Evolutionary conservation across 2,888 invertebrate genomes (phyloP), one percentile per base, ranked within the genome.

Genomic region (Rotaria macrura): DNA sequence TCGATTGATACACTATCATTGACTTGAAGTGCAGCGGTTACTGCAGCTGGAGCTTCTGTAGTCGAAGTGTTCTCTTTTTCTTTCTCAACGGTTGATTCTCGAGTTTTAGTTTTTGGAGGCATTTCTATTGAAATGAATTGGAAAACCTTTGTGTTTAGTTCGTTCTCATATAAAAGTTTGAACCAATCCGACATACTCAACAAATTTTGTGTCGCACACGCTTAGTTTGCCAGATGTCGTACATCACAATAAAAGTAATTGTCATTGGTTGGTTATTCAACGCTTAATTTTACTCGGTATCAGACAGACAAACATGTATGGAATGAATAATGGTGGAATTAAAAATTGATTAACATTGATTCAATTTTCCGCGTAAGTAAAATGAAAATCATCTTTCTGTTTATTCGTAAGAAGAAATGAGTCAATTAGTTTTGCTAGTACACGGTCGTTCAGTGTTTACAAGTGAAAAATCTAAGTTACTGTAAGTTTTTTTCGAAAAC

Each of bases 131-230:
- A n/a, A n/a, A n/a, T n/a, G n/a, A n/a, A n/a, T n/a, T n/a, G n/a
- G n/a, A n/a, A 34, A 17, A 34, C 34, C 65, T 65, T 65, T 65
- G 65, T 65, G 29, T 65, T 65, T 4, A 65, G 65, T 65, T 65
- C 65, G 65, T 65, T 65, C 65, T 65, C 17, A 34, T 34, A 65
- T 29, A 14, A 17, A 65, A 1, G 17, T 34, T 20, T 0, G 1
- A 17, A 65, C 65, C 65, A 65, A 65, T 65, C 5, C 34, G 14
- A 14, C 34, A 14, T 0, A 34, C 5, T 6, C 20, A 3, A 55
- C 0, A 10, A 55, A 1, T 10, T 9, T 4, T 1, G 4, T 17
- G n/a, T 9, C n/a, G 10, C n/a, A 12, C 5, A 6, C 10, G n/a
- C n/a, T n/a, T n/a, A n/a, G n/a, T n/a, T n/a, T 29, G 17, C 5